phyloP scores from a whole-genome alignment of 2,113 vertebrate species.

The Puma concolor region DNA sequence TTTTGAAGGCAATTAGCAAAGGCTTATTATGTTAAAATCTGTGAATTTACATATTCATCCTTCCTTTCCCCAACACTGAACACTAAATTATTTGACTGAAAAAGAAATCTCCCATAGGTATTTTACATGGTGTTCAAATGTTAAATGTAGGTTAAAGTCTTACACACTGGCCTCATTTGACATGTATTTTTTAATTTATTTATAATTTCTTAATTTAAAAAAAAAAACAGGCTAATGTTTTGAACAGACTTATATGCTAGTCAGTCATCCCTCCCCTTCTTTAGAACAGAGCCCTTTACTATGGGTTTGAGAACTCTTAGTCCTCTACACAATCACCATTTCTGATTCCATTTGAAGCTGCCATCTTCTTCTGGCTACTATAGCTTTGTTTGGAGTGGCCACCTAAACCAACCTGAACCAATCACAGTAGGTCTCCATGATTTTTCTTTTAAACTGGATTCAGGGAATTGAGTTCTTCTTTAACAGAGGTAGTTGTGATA shows the following conservation, averaged over 20 bases:
- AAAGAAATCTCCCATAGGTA: not conserved
- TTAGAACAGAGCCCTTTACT: not conserved
- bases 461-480: not conserved
- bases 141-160: not conserved
- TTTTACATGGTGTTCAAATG: not conserved
- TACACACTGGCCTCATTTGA: not conserved
- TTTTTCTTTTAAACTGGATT: not conserved
- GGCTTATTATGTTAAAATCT: not conserved
- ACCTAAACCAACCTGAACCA: not conserved
- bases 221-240: not conserved
- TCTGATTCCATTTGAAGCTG: not conserved
- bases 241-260: not conserved
- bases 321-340: not conserved
- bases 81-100: not conserved
- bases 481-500: not conserved
- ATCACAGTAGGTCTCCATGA: not conserved
- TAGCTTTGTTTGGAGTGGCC: not conserved
- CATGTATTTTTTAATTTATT: not conserved
- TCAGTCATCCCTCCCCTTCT: not conserved
- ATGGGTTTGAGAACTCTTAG: not conserved
- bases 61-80: not conserved
- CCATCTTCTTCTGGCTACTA: not conserved
- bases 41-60: conserved; percentile 12
- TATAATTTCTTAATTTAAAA: not conserved
- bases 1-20: conserved; percentile 27